Base-by-base conservation (phyloP, 2,888 invertebrate genomes). In the Cerastis leucographa region DNA sequence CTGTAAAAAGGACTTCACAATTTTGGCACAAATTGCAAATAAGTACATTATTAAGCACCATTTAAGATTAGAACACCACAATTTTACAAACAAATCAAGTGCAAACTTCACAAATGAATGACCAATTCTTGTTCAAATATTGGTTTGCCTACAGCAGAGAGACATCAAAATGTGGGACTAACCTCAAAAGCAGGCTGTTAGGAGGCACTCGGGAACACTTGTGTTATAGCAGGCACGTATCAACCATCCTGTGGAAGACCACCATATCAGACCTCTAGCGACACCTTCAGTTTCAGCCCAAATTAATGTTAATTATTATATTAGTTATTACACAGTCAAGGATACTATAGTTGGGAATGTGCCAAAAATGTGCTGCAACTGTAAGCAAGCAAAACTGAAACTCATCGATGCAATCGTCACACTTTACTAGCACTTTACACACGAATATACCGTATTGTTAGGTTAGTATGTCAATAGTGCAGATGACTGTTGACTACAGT, bases 151-250 rank as follows among this genome's bases (percentile, higher is more conserved):
- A 89, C 75, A 77, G 66, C 78, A 75, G 78, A 77, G 49, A 80
- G 67, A 83, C 78, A 79, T 79, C 80, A 77, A 77, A 78, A 86
- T 81, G 76, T 74, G 69, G 78, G 74, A 96, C 96, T 96, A 95
- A 96, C 96, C 96, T 96, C 95, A 94, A 94, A 96, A 95, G 92
- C 96, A 96, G 96, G 96, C 96, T 85, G 94, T 96, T 96, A 96
- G 90, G 91, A 92, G 93, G 94, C 95, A 96, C 95, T 94, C 95
- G 84, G 95, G 94, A 93, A 92, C 95, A 95, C 95, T 94, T 92
- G 91, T 91, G 94, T 94, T 94, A 94, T 93, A 90, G 90, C 90
- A 93, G 94, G 92, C 94, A 94, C 93, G 93, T 92, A 91, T 96
- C 96, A 96, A 96, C 93, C 91, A 86, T 93, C 96, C 96, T 96